Percentiles rank a stretch among this genome's conserved stretches.
phyloP scores from a whole-genome alignment of 2,888 invertebrate genomes.

The Liodrosophila aerea region DNA sequence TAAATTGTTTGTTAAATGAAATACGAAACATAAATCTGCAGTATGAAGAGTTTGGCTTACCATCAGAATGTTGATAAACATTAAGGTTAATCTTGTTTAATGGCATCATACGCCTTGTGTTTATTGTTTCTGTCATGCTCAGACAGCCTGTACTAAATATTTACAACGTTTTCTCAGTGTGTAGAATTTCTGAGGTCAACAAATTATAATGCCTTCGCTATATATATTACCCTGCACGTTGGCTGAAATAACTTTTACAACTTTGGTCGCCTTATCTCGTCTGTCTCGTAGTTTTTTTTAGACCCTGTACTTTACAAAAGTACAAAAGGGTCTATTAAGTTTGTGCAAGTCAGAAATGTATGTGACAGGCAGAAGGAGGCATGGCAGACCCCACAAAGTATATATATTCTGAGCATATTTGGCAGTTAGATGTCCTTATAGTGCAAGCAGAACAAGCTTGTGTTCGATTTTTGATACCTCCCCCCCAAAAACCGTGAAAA shows the following conservation, averaged over 20 bases:
- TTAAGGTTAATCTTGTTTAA: constrained; percentile 51
- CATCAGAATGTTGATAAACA: constrained; percentile 54
- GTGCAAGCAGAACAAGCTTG: too few species aligned
- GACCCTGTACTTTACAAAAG: too few species aligned
- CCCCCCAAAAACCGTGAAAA: too few species aligned
- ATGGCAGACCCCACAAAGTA: too few species aligned
- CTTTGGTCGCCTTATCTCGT: constrained; percentile 25
- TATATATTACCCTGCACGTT: constrained; percentile 21
- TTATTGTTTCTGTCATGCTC: constrained; percentile 54
- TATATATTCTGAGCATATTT: too few species aligned
- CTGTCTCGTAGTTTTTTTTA: background rate
- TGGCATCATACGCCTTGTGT: constrained; percentile 12
- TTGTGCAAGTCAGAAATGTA: too few species aligned
- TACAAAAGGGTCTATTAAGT: too few species aligned
- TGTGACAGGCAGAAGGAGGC: too few species aligned
- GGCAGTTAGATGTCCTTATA: too few species aligned
- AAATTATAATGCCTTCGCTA: constrained; percentile 42
- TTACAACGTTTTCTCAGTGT: constrained; percentile 46
- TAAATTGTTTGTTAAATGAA: constrained; percentile 4
- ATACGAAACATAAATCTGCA: constrained; percentile 25
- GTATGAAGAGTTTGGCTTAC: too few species aligned
- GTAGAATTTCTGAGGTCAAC: constrained; percentile 54
- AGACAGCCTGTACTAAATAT: constrained; percentile 36
- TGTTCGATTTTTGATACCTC: too few species aligned
- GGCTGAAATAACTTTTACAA: constrained; percentile 26